These are phyloP conservation scores for Proterorhinus semilunaris DNA, from an alignment of 2,113 vertebrate genomes.

Conservation along the genomic window DNA sequence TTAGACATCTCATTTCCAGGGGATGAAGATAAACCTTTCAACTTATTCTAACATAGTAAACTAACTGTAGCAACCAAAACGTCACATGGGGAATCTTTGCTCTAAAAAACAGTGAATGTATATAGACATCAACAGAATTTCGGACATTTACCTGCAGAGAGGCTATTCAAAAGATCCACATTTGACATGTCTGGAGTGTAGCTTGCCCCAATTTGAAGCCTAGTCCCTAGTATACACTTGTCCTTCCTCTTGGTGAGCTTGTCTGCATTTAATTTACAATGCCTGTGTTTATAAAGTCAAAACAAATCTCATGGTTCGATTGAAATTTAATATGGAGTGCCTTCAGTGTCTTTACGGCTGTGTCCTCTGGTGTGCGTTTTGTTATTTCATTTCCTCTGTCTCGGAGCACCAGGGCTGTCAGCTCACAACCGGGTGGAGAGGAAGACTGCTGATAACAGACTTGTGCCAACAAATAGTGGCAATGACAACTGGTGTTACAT, in stretches of 20 bases:
- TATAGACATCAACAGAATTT: no score
- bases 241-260: neutral
- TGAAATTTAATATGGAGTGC: slow-evolving; percentile 10
- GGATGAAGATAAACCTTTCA: no score
- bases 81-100: no score
- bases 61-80: no score
- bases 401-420: slow-evolving; percentile 19
- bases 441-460: slow-evolving; percentile 33
- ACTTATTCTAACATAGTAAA: no score
- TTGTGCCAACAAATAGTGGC: slow-evolving; percentile 44
- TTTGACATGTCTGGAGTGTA: no score
- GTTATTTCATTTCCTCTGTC: neutral
- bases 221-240: neutral
- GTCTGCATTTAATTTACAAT: neutral
- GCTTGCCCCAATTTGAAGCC: no score
- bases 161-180: no score
- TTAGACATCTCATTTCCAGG: no score
- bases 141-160: no score
- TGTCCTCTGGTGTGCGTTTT: slow-evolving; percentile 13
- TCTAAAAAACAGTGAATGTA: no score
- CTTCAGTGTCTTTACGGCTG: neutral
- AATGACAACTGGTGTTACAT: slow-evolving; percentile 47
- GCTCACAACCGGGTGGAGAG: slow-evolving; percentile 27
- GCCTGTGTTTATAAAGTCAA: slow-evolving; percentile 11
- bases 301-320: slow-evolving; percentile 1